Evolutionary conservation across 2,888 invertebrate genomes (phyloP).

Genomic region (Acanthosepion pharaonis): DNA sequence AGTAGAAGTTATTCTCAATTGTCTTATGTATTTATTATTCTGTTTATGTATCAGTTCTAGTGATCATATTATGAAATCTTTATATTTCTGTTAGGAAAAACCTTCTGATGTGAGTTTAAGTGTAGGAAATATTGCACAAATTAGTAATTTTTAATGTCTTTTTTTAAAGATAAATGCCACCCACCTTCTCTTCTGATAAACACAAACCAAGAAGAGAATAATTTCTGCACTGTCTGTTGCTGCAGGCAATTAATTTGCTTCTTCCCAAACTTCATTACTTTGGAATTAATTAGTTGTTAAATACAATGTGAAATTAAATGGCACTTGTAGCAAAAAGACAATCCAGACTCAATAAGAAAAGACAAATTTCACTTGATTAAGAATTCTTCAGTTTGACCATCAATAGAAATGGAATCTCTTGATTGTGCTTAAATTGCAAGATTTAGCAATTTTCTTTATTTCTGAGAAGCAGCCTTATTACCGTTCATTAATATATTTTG

Average conservation of each 20-base stretch:
- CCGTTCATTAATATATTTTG: too few relatives aligned
- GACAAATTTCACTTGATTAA: too few relatives aligned
- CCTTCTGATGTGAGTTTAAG: neutral
- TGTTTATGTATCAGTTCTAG: too few relatives aligned
- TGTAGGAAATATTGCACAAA: neutral
- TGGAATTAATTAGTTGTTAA: neutral
- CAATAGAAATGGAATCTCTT: too few relatives aligned
- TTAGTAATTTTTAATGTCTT: neutral
- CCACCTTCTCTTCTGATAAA: neutral
- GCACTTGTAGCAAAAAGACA: neutral
- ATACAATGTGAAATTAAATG: neutral
- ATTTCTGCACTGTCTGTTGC: neutral
- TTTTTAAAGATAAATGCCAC: neutral
- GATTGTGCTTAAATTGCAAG: too few relatives aligned
- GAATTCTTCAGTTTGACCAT: too few relatives aligned
- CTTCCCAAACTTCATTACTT: neutral
- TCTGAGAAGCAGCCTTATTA: too few relatives aligned
- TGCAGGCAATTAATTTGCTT: neutral
- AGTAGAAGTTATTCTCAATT: too few relatives aligned
- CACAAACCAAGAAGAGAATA: neutral
- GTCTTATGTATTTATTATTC: too few relatives aligned
- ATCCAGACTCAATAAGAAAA: neutral
- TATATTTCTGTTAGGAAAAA: neutral
- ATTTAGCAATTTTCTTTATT: too few relatives aligned
- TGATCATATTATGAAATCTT: too few relatives aligned